Evolutionary conservation across 2,797 vertebrate species (phyloP).

Genomic region (Artibeus lituratus): DNA sequence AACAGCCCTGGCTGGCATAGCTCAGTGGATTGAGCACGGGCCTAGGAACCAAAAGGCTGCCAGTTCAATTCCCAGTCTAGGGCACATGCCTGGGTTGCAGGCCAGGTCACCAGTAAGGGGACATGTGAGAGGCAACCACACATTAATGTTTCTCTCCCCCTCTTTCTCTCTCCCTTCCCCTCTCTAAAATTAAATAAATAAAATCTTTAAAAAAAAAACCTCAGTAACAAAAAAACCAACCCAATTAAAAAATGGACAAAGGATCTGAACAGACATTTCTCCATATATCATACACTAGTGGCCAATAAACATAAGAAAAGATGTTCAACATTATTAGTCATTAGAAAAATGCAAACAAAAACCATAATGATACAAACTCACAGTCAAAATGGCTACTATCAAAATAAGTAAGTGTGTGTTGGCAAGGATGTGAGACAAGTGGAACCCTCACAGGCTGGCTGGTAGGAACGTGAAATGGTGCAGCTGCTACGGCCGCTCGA

Average conservation of each 20-base stretch:
- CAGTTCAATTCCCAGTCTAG: too few species aligned
- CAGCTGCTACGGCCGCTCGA: background rate
- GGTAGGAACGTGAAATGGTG: background rate
- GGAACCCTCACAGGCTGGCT: background rate
- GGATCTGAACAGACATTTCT: background rate
- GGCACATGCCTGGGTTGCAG: too few species aligned
- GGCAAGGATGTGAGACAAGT: background rate
- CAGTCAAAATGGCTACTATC: background rate
- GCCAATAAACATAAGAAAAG: background rate
- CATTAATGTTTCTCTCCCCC: too few species aligned
- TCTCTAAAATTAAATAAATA: too few species aligned
- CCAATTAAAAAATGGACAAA: background rate
- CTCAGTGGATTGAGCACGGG: too few species aligned
- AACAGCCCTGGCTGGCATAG: too few species aligned
- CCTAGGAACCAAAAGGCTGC: too few species aligned
- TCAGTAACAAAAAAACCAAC: background rate
- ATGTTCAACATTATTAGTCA: background rate
- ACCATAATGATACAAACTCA: background rate
- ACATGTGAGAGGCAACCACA: too few species aligned
- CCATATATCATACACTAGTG: background rate
- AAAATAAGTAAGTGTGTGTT: background rate
- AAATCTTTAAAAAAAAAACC: too few species aligned
- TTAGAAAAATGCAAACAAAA: conserved; percentile 8
- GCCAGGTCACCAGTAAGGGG: too few species aligned
- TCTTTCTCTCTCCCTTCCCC: too few species aligned